Evolutionary conservation across 2,113 vertebrate genomes (phyloP).

Genomic region (Ia io): DNA sequence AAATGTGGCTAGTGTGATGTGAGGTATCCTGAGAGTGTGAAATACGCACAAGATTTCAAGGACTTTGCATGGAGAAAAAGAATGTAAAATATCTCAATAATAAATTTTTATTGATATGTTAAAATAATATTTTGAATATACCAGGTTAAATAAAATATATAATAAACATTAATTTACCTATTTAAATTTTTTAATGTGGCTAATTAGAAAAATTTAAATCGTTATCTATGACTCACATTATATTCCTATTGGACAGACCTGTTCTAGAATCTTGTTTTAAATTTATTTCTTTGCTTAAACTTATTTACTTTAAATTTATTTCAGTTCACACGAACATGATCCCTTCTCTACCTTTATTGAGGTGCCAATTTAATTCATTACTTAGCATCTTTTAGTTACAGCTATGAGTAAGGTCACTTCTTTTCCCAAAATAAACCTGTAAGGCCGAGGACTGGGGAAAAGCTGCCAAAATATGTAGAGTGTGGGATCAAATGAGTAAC

Average conservation of each 20-base stretch:
- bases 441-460: background rate
- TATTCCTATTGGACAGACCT: background rate
- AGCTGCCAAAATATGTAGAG: background rate
- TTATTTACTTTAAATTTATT: background rate
- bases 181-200: background rate
- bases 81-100: background rate
- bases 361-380: background rate
- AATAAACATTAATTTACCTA: background rate
- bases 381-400: background rate
- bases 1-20: background rate
- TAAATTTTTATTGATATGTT: background rate
- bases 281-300: background rate
- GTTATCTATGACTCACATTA: background rate
- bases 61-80: background rate
- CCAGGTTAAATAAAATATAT: background rate
- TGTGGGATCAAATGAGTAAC: background rate
- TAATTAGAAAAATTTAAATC: background rate
- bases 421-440: conserved; percentile 25
- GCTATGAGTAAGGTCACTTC: background rate
- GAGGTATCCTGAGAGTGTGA: background rate
- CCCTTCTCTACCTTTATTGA: background rate
- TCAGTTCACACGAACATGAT: background rate
- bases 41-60: background rate
- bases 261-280: background rate
- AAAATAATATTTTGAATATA: background rate